phyloP scores from a whole-genome alignment of 2,888 invertebrate species.

The Galerucella nymphaeae region DNA sequence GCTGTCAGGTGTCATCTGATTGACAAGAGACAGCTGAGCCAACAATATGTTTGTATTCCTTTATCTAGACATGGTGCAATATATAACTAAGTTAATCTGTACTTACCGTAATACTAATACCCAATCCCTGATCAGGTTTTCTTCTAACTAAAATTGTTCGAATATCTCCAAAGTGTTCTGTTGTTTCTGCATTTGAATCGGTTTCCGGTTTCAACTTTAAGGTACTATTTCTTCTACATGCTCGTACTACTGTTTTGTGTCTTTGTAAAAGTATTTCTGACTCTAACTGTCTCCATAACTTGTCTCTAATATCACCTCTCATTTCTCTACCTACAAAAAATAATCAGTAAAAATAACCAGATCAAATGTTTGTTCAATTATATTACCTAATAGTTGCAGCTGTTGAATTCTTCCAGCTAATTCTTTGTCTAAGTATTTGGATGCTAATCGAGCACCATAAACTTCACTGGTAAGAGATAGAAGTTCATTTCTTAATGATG shows the following conservation, averaged over 20 bases:
- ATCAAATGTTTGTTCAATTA: neutral
- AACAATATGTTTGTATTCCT: too few species aligned
- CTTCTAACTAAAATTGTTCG: constrained; percentile 76
- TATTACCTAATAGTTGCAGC: constrained; percentile 77
- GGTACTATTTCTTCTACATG: constrained; percentile 69
- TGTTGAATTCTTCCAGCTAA: constrained; percentile 86
- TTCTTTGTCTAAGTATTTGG: constrained; percentile 88
- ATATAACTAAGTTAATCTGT: too few species aligned
- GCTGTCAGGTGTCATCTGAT: too few species aligned
- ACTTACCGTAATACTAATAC: constrained; percentile 85
- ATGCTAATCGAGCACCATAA: constrained; percentile 85
- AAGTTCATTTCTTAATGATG: constrained; percentile 76
- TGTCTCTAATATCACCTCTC: constrained; percentile 82
- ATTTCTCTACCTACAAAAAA: constrained; percentile 72
- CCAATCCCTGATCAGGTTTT: constrained; percentile 82
- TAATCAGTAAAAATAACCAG: neutral
- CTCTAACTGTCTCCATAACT: constrained; percentile 84
- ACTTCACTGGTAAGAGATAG: constrained; percentile 83
- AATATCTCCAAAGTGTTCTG: constrained; percentile 67
- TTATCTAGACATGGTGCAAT: too few species aligned
- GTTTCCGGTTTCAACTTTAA: constrained; percentile 56
- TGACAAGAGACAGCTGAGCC: too few species aligned
- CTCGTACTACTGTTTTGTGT: constrained; percentile 82
- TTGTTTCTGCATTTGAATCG: constrained; percentile 55
- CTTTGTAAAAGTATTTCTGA: constrained; percentile 88